Evolutionary conservation across 2,797 vertebrate species (phyloP), one percentile per base, ranked within the genome.

Genomic region (Carcharodon carcharias): DNA sequence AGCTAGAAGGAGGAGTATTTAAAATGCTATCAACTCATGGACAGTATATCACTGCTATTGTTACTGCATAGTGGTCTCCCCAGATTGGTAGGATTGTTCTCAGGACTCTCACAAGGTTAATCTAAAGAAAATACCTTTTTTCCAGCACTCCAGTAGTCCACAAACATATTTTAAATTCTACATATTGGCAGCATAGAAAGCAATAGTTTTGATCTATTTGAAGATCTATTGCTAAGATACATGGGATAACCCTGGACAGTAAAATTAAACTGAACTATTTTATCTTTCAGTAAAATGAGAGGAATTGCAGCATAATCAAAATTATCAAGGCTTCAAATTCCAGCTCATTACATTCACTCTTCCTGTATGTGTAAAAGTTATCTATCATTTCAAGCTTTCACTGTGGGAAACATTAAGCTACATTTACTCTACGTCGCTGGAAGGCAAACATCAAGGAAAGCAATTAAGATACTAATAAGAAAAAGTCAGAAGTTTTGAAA

Each of bases 211-310:
- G 71, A 77, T 56, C 69, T 71, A 35, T 35, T 95, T 63, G 61
- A 92, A 63, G 56, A 61, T 92, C 89, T 63, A 21, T 56, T 77
- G 28, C 45, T 45, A 35, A 54, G 50, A 58, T 73, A 2, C 35
- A 28, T 35, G 40, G 69, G 14, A 58, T 77, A 95, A 31, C 94
- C 11, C 31, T n/a, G 31, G 69, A 11, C 21, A 69, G 28, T 56
- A 95, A 95, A 77, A 95, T 77, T 77, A 58, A 77, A 95, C 71
- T 35, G 94, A 77, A 54, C 69, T 45, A 9, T 95, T 77, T 95
- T 96, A 97, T 97, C 96, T 96, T 94, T 97, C 96, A 97, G 97
- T 97, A 96, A 96, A 94, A 97, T 96, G 96, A 97, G 95, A 45
- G 96, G 96, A 96, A 56, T 56, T 95, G 69, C 67, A 35, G 69